Evolutionary conservation across 2,797 vertebrate species (phyloP).

Genomic region (Anas bernieri): DNA sequence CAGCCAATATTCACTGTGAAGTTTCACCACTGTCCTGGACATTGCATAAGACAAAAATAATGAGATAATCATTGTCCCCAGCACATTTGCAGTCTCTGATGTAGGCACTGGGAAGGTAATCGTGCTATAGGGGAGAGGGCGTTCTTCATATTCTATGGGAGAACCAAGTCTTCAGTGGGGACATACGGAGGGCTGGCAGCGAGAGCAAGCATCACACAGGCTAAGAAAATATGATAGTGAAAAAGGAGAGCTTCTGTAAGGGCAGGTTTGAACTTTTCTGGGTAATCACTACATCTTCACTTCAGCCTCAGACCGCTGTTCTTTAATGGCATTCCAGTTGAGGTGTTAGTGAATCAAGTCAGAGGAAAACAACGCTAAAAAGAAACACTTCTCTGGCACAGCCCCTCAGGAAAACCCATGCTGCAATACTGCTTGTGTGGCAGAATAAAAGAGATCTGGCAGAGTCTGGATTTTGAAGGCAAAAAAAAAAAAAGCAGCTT

Average conservation of each 20-base stretch:
- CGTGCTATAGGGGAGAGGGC: background rate
- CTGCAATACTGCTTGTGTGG: constrained; percentile 23
- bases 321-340: background rate
- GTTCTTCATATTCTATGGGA: background rate
- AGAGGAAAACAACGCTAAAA: background rate
- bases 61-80: background rate
- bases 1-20: background rate
- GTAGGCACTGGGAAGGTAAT: background rate
- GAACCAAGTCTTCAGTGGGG: background rate
- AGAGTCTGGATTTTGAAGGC: background rate
- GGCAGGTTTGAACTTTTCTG: background rate
- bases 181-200: background rate
- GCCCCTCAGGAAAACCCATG: background rate
- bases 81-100: background rate
- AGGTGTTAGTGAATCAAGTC: background rate
- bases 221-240: background rate
- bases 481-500: background rate
- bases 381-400: constrained; percentile 13
- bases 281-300: background rate
- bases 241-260: background rate
- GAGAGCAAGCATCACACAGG: background rate
- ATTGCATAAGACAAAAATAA: background rate
- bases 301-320: background rate
- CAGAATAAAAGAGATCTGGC: constrained; percentile 26
- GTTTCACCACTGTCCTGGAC: background rate